Percentiles rank a stretch among this genome's conserved stretches.
Evolutionary conservation across 2,113 vertebrate genomes (phyloP).

Genomic region (Stegastes partitus): DNA sequence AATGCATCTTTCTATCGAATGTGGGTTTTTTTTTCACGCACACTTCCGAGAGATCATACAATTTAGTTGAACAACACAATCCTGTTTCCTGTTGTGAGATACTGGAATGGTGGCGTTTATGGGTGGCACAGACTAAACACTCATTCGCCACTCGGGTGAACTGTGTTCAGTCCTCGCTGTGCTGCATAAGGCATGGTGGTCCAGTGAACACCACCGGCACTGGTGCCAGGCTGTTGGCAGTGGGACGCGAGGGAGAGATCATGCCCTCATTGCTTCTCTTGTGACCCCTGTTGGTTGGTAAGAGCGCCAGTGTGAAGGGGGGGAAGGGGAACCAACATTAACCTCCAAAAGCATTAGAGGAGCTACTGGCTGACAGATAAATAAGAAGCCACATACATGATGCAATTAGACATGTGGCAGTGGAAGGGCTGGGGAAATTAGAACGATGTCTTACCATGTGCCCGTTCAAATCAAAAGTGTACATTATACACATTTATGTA

Average conservation of each 20-base stretch:
- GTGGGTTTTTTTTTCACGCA: too few species aligned
- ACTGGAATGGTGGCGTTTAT: not conserved
- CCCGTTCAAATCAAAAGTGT: not conserved
- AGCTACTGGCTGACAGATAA: not conserved
- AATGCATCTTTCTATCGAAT: too few species aligned
- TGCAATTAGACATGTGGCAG: not conserved
- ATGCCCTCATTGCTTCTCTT: not conserved
- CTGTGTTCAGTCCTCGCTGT: constrained; percentile 1
- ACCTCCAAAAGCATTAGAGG: not conserved
- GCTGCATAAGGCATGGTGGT: not conserved
- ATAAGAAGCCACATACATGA: not conserved
- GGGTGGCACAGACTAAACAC: not conserved
- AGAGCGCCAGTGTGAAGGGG: not conserved
- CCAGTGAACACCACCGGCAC: not conserved
- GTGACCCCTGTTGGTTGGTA: not conserved
- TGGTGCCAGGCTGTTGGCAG: not conserved
- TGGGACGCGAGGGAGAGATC: not conserved
- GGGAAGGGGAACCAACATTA: not conserved
- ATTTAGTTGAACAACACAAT: not conserved
- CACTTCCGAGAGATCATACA: not conserved
- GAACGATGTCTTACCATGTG: too few species aligned
- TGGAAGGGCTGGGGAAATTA: not conserved
- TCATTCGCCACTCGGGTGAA: not conserved
- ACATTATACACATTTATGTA: not conserved
- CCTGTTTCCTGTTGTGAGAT: not conserved